phyloP scores from a whole-genome alignment of 2,113 vertebrate species.

The Crocuta crocuta region DNA sequence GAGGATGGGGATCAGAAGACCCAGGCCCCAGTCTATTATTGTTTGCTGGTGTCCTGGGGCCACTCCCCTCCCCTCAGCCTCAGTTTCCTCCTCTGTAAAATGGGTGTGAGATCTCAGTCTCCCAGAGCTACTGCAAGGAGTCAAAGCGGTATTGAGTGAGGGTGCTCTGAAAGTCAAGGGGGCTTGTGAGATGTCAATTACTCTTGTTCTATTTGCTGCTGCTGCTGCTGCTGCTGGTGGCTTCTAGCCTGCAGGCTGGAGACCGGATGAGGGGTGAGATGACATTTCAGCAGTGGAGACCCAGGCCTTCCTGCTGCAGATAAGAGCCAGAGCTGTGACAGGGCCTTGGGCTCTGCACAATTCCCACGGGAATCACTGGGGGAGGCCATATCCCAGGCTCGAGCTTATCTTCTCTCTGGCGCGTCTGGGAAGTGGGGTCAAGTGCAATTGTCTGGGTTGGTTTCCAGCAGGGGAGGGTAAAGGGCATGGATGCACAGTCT shows the following conservation, averaged over 20 bases:
- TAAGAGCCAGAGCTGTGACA: constrained; percentile 66
- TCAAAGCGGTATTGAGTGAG: not conserved
- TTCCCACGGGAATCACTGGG: constrained; percentile 79
- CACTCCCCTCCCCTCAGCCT: not conserved
- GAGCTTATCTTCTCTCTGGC: constrained; percentile 69
- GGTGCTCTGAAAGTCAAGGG: not conserved
- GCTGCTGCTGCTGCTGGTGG: not conserved
- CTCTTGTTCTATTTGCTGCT: not conserved
- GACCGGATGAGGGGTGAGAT: constrained; percentile 67
- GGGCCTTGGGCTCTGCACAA: not conserved
- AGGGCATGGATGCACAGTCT: not conserved
- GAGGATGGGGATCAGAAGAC: not conserved
- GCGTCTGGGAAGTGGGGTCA: constrained; percentile 74
- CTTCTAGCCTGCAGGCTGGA: constrained; percentile 42
- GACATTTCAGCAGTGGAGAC: constrained; percentile 67
- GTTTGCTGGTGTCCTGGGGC: not conserved
- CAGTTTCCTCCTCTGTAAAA: not conserved
- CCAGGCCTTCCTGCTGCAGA: constrained; percentile 63
- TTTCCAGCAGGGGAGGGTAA: constrained; percentile 60
- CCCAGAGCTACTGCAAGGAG: not conserved
- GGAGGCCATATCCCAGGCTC: constrained; percentile 49
- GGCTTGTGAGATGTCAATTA: not conserved
- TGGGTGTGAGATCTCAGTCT: not conserved
- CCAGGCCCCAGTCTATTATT: too few relatives aligned
- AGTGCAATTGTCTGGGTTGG: constrained; percentile 76